These are phyloP conservation scores for Cliona cf. orientalis DNA, from an alignment of 37 sponge, comb jelly and placozoan genomes.

Conservation along the genomic window DNA sequence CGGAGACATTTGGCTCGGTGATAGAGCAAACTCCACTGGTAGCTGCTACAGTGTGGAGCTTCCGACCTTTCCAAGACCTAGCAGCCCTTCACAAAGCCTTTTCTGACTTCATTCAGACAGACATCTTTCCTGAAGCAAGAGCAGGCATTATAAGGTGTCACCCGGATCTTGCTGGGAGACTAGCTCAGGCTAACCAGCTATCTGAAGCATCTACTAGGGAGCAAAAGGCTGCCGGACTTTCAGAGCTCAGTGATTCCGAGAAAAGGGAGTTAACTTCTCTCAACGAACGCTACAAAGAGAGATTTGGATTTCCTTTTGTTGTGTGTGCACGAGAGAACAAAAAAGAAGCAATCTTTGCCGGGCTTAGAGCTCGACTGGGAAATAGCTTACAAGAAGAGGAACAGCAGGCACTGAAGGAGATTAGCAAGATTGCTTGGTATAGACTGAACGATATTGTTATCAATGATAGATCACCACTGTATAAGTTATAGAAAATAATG, in stretches of 20 bases:
- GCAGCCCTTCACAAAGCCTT: background rate
- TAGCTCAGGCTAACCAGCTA: background rate
- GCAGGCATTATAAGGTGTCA: constrained; percentile 25
- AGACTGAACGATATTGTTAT: constrained; percentile 15
- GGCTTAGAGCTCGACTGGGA: constrained; percentile 1
- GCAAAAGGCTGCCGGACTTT: constrained; percentile 25
- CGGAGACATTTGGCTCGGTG: constrained; percentile 10
- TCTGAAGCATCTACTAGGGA: constrained; percentile 15
- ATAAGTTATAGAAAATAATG: background rate
- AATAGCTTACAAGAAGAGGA: constrained; percentile 11
- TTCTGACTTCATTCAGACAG: background rate
- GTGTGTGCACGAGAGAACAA: constrained; percentile 52
- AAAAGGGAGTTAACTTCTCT: background rate
- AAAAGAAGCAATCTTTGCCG: constrained; percentile 14
- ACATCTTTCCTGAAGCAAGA: background rate
- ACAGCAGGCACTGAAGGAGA: background rate
- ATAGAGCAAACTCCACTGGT: constrained; percentile 27
- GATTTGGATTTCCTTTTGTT: constrained; percentile 39
- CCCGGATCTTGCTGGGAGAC: constrained; percentile 30
- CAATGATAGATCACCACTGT: background rate
- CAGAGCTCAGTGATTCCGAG: constrained; percentile 3
- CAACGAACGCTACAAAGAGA: constrained; percentile 22
- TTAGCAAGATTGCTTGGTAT: constrained; percentile 20
- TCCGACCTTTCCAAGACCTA: background rate
- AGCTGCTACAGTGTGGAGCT: constrained; percentile 17